Conservation (phyloP, 2,797 vertebrate genomes). For the Crenuchus spilurus region DNA sequence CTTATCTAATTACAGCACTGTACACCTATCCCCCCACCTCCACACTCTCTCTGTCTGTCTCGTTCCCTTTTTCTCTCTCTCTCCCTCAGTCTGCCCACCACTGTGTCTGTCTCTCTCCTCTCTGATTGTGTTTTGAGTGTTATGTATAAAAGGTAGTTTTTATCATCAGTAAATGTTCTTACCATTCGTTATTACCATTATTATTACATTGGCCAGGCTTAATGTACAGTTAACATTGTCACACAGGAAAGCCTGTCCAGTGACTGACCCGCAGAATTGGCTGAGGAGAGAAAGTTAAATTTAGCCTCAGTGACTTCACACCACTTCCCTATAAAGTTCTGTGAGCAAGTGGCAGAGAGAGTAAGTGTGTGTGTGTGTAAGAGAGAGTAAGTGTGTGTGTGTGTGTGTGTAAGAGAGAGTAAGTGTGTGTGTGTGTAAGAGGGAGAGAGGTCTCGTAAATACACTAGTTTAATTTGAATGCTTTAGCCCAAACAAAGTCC, state of each 20-base stretch:
- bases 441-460: not conserved
- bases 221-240: not conserved
- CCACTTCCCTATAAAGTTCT: constrained; percentile 8
- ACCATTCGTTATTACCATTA: too few relatives aligned
- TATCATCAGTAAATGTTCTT: too few relatives aligned
- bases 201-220: too few relatives aligned
- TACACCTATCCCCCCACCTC: constrained; percentile 16
- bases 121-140: too few relatives aligned
- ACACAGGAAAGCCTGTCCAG: not conserved
- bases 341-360: not conserved
- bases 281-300: not conserved
- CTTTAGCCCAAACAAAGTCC: too few relatives aligned
- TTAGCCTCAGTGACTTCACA: not conserved
- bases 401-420: not conserved
- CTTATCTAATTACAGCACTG: constrained; percentile 1
- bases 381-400: not conserved
- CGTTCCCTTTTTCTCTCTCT: constrained; percentile 14
- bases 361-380: not conserved
- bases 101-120: too few relatives aligned
- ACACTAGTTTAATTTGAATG: too few relatives aligned
- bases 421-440: too few relatives aligned
- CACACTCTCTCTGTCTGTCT: not conserved
- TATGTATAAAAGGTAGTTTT: too few relatives aligned
- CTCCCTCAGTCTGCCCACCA: not conserved
- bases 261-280: not conserved